Evolutionary conservation across 2,888 invertebrate genomes (phyloP), one percentile per base, ranked within the genome.

Genomic region (Lasioglossum malachurum): DNA sequence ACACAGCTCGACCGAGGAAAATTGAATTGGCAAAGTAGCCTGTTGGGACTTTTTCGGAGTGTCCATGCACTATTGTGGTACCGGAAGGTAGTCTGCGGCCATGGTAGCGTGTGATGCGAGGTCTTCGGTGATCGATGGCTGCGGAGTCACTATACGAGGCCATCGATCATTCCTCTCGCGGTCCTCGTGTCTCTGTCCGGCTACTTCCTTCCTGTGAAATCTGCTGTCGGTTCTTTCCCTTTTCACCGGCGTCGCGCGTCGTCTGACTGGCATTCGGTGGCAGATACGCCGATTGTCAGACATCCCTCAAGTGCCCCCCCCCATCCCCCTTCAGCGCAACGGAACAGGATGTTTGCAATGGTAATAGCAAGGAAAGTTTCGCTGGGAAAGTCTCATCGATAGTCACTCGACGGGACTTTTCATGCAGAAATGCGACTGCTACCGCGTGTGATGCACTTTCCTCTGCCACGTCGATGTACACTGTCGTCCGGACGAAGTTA

Each of bases 61-160:
- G 80, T 71, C 46, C 75, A 74, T 67, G 78, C 67, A 27, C 71
- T 82, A 64, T 75, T 10, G 64, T 16, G 83, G 69, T 83, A 86
- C 84, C 88, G 88, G 88, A 90, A 90, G 75, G 80, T 74, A 74
- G 71, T 60, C 80, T 12, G 80, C 79, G 69, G 27, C 83, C 76
- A 87, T 75, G 78, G 67, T 82, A 57, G 78, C 64, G 75, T 81
- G 78, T 75, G 87, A 90, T 86, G 73, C 78, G 89, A 84, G 89
- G 85, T 92, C 89, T 82, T 78, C 72, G 67, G 83, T 90, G 90
- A 92, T 91, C 88, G 89, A 88, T 90, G 77, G 80, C 80, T 57
- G 69, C 38, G 75, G 74, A 88, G 85, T 79, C 81, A 64, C 78
- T 53, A 72, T 19, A 72, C 74, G 75, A 57, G 57, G 74, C 78